Base-by-base conservation (phyloP, 2,888 invertebrate species). In the Ichneumoninae sp. region DNA sequence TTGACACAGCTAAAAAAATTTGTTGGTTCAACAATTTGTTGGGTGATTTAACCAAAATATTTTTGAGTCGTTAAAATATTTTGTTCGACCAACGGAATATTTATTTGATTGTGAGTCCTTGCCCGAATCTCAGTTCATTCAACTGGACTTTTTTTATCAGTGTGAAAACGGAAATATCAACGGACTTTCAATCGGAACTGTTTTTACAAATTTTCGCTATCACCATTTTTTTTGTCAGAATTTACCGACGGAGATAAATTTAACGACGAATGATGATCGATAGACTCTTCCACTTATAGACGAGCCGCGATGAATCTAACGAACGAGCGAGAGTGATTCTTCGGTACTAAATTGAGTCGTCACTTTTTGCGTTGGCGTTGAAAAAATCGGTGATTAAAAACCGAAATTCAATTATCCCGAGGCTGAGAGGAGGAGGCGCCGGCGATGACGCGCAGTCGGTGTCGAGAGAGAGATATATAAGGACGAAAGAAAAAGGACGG, bases 381-480 rank as follows among this genome's bases (percentile, higher is more conserved):
- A 74, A 83, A 83, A 68, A 81, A 66, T 86, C 57, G 73, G 68
- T 83, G 76, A 84, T 76, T 82, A 87, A 87, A 85, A 82, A 75
- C 57, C 50, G 26, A 76, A 81, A 85, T 85, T 85, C 79, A 85
- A 85, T 85, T 82, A 85, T 82, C 78, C 71, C 79, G 71, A 60
- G 82, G 79, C 79, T 19, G 79, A 81, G 70, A 79, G 66, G 66
- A 75, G 84, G 85, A 83, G 82, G 76, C 71, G 81, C 79, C 52
- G 57, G 30, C 19, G 47, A 68, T 80, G 79, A 74, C 40, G 70
- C 52, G 66, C 60, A 57, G 78, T 79, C 82, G 75, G 82, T 75
- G 69, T 82, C 74, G 78, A 85, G 65, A 40, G 57, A 81, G 78
- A 70, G 57, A 73, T 57, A 36, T 6, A 52, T 19, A 52, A n/a